Percentiles rank a stretch among this genome's conserved stretches.
These are phyloP conservation scores for Lepeophtheirus nordmannii DNA, from an alignment of 2,888 invertebrate species.

Conservation along the genomic window DNA sequence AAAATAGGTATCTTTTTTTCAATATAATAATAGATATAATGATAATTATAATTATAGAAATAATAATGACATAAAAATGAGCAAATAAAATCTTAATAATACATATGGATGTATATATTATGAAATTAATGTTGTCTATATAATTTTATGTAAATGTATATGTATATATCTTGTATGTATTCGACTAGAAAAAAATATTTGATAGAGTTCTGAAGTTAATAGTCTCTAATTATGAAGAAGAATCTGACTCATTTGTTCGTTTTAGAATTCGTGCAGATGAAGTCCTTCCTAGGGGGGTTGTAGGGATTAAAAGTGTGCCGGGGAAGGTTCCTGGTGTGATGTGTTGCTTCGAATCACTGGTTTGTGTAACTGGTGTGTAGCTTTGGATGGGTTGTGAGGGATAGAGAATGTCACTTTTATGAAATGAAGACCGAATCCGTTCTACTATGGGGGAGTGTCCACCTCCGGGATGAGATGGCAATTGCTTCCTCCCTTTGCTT, in stretches of 20 bases:
- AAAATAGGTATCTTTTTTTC: too few species aligned
- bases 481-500: constrained; percentile 24
- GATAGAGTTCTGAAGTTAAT: not conserved
- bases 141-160: too few species aligned
- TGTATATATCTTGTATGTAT: too few species aligned
- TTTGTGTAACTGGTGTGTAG: not conserved
- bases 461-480: constrained; percentile 27
- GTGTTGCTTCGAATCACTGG: not conserved
- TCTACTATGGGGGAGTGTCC: constrained; percentile 25
- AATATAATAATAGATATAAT: too few species aligned
- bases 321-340: constrained; percentile 1
- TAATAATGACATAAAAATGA: too few species aligned
- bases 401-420: constrained; percentile 28
- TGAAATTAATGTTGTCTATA: too few species aligned
- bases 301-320: not conserved
- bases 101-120: too few species aligned
- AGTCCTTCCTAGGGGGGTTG: not conserved
- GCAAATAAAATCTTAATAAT: too few species aligned
- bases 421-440: constrained; percentile 28
- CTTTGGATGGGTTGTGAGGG: not conserved
- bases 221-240: not conserved
- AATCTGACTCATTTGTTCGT: not conserved
- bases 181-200: not conserved
- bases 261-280: not conserved
- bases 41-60: too few species aligned